Conservation (phyloP, 1,140 invertebrate genomes). For the Araneus ventricosus region DNA sequence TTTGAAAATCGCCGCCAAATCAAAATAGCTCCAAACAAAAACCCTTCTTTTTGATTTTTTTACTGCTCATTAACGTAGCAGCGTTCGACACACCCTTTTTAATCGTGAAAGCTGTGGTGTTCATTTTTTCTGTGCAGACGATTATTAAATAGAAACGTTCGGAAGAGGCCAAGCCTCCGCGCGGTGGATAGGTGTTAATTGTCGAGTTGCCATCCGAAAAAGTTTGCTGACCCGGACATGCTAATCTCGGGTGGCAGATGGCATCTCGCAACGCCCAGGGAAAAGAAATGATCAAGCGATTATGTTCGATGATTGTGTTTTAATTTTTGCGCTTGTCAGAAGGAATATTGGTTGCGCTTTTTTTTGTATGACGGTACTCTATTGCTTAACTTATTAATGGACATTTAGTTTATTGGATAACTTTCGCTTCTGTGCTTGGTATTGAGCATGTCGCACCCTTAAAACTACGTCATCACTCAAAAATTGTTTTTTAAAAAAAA, state of each 20-base stretch:
- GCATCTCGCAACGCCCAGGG: conserved; percentile 13
- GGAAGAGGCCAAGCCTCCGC: conserved; percentile 42
- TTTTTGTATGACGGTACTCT: background rate
- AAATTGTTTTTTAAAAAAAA: no score
- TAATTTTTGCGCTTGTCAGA: background rate
- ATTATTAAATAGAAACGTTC: conserved; percentile 68
- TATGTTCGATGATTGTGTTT: conserved; percentile 24
- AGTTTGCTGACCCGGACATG: conserved; percentile 67
- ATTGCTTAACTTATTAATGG: background rate
- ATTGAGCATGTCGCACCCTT: no score
- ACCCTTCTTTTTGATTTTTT: background rate
- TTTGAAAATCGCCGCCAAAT: conserved; percentile 68
- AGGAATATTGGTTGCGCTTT: background rate
- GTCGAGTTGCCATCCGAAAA: conserved; percentile 39
- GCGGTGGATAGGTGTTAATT: conserved; percentile 65
- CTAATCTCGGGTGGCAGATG: conserved; percentile 46
- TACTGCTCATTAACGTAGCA: conserved; percentile 49
- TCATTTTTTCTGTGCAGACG: background rate
- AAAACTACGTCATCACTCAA: no score
- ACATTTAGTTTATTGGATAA: background rate
- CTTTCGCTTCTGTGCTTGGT: background rate
- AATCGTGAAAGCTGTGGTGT: conserved; percentile 38
- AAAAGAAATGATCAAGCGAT: conserved; percentile 34
- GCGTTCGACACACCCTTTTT: conserved; percentile 69
- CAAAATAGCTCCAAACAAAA: conserved; percentile 63